phyloP scores from a whole-genome alignment of 2,797 vertebrate species.

The Bryconaethiops microstoma region DNA sequence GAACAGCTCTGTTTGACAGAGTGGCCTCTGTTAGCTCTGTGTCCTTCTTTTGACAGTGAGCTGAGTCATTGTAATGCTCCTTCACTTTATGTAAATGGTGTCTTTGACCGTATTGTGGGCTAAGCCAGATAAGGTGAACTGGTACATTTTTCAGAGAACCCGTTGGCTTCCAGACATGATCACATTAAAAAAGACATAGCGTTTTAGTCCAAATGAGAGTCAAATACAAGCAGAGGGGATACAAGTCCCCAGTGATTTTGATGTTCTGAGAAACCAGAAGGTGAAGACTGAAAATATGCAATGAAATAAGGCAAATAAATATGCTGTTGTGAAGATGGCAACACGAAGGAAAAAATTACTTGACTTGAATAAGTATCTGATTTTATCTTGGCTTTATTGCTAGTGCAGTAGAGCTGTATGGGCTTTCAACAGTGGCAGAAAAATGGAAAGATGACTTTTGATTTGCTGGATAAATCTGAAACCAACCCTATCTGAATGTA shows the following conservation, averaged over 20 bases:
- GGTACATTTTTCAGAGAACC: background rate
- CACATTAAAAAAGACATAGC: background rate
- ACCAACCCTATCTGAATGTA: background rate
- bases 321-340: background rate
- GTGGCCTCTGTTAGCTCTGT: background rate
- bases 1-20: background rate
- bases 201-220: background rate
- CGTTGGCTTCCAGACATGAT: background rate
- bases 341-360: background rate
- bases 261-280: background rate
- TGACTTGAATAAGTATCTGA: background rate
- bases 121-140: background rate
- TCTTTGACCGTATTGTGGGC: background rate
- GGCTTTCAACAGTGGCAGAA: background rate
- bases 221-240: background rate
- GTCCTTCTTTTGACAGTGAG: conserved; percentile 22
- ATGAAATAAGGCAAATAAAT: background rate
- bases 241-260: background rate
- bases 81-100: conserved; percentile 7
- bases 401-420: too few relatives aligned
- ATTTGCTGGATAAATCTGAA: background rate
- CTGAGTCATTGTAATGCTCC: conserved; percentile 16
- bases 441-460: background rate
- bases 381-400: background rate
- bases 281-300: background rate